Evolutionary conservation across 2,113 vertebrate genomes (phyloP).

Genomic region (Trematocara zebra): DNA sequence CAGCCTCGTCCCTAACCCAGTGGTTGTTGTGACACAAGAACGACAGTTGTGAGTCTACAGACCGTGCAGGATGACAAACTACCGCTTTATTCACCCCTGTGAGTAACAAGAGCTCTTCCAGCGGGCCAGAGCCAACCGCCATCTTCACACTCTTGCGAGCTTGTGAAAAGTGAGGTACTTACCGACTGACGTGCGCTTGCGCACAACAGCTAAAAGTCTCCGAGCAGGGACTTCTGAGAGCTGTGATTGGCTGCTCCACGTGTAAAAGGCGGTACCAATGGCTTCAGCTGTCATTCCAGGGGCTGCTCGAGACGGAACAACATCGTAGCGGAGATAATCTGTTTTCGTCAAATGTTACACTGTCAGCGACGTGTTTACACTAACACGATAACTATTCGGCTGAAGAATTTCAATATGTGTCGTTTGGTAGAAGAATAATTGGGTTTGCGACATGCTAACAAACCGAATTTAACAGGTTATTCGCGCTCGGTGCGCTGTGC

Average conservation of each 20-base stretch:
- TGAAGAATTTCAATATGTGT: neutral
- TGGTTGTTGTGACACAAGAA: constrained; percentile 77
- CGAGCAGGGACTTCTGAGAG: constrained; percentile 15
- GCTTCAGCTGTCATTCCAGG: constrained; percentile 70
- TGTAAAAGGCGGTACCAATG: constrained; percentile 78
- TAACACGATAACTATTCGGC: neutral
- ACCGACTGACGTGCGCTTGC: constrained; percentile 66
- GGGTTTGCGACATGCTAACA: constrained; percentile 15
- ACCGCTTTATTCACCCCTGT: constrained; percentile 93
- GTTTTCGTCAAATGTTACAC: neutral
- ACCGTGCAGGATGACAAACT: constrained; percentile 85
- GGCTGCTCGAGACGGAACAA: constrained; percentile 24
- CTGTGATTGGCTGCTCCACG: constrained; percentile 67
- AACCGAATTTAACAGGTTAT: neutral
- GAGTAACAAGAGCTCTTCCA: constrained; percentile 87
- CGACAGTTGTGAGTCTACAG: constrained; percentile 83
- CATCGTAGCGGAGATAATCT: neutral
- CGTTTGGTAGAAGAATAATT: neutral
- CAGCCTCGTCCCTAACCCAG: constrained; percentile 74
- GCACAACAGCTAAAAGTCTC: constrained; percentile 24
- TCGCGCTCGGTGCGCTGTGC: constrained; percentile 1
- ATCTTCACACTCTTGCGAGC: constrained; percentile 84
- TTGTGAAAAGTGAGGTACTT: constrained; percentile 56
- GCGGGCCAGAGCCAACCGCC: constrained; percentile 86
- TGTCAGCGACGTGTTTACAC: neutral